Evolutionary conservation across 2,113 vertebrate species (phyloP).

Genomic region (Nicator chloris): DNA sequence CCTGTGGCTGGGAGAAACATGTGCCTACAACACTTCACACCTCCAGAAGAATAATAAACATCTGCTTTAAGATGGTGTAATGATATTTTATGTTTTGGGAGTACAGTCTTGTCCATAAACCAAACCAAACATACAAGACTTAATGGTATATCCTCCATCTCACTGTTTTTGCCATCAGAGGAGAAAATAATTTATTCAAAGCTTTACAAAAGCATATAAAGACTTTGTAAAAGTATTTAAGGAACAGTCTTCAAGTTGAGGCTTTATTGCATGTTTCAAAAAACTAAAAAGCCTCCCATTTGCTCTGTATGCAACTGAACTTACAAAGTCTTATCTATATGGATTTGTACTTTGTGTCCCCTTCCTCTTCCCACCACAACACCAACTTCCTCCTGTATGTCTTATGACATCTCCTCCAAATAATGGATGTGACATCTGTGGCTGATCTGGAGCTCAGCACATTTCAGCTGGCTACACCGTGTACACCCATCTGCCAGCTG

Average conservation of each 20-base stretch:
- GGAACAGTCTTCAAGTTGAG: background rate
- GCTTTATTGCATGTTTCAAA: background rate
- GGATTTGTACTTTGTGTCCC: background rate
- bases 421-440: background rate
- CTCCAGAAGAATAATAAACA: background rate
- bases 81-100: background rate
- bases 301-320: background rate
- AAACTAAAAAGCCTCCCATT: background rate
- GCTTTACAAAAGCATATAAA: too few species aligned
- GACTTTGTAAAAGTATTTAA: background rate
- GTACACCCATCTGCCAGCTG: background rate
- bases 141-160: background rate
- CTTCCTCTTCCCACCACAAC: constrained; percentile 19
- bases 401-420: constrained; percentile 36
- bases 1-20: background rate
- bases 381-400: constrained; percentile 32
- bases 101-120: background rate
- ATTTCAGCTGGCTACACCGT: fast-evolving
- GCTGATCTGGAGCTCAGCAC: background rate
- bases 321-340: background rate
- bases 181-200: background rate
- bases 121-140: background rate
- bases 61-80: background rate
- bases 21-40: background rate
- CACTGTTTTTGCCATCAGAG: background rate